Evolutionary conservation across 2,888 invertebrate genomes (phyloP).

Genomic region (Drosophila percnosoma): DNA sequence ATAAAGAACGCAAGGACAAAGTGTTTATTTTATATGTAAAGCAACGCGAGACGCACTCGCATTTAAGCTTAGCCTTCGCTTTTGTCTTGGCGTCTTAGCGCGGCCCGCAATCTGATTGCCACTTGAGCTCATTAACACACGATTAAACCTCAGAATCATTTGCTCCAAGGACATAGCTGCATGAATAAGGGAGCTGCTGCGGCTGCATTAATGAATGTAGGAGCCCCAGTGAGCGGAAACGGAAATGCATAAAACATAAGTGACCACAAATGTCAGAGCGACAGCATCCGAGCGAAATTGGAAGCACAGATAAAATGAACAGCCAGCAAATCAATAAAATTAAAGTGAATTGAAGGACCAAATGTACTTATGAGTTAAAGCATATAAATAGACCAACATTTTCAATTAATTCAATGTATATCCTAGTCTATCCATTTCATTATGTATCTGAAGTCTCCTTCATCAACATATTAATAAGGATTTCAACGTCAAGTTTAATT

Average conservation of each 20-base stretch:
- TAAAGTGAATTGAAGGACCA: neutral
- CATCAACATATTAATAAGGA: neutral
- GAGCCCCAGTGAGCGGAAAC: conserved; percentile 37
- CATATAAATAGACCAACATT: neutral
- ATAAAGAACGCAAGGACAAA: conserved; percentile 62
- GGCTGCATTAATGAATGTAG: conserved; percentile 52
- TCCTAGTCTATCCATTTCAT: neutral
- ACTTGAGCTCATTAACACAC: conserved; percentile 78
- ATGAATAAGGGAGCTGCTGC: conserved; percentile 26
- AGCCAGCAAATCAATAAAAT: conserved; percentile 37
- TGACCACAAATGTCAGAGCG: conserved; percentile 5
- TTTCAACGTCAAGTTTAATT: neutral
- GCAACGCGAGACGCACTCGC: conserved; percentile 28
- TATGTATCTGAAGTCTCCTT: neutral
- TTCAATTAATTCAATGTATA: neutral
- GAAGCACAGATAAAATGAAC: neutral
- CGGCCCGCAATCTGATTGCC: conserved; percentile 71
- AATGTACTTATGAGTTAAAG: neutral
- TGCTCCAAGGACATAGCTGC: conserved; percentile 44
- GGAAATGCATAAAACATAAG: conserved; percentile 64
- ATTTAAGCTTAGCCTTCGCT: conserved; percentile 24
- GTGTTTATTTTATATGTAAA: conserved; percentile 66
- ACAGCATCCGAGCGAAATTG: neutral
- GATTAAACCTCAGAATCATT: conserved; percentile 70
- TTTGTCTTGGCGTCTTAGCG: conserved; percentile 41